Percentiles rank a stretch among this genome's conserved stretches.
Conservation (phyloP, 2,113 vertebrate species). For the Cololabis saira region DNA sequence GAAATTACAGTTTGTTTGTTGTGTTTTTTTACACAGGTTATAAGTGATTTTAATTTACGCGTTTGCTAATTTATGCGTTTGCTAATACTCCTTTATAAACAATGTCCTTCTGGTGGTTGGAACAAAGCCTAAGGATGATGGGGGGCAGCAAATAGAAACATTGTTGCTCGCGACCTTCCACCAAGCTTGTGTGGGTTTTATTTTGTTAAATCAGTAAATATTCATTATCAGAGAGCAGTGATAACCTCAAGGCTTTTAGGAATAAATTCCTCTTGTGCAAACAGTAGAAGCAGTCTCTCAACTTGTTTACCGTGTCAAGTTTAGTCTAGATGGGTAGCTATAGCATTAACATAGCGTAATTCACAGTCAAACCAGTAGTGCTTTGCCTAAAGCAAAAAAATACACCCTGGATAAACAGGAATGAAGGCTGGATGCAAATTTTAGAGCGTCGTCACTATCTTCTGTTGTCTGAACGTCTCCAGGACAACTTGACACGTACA, state of each 20-base stretch:
- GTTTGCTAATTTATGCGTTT: too few relatives aligned
- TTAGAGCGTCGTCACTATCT: background rate
- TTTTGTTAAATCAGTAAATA: background rate
- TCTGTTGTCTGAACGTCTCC: background rate
- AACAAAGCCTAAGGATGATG: too few relatives aligned
- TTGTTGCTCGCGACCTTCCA: background rate
- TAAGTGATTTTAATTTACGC: too few relatives aligned
- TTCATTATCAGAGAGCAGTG: background rate
- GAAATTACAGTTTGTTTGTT: too few relatives aligned
- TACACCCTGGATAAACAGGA: too few relatives aligned
- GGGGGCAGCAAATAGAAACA: background rate
- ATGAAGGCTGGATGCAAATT: background rate
- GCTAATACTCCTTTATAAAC: too few relatives aligned
- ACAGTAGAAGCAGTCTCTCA: background rate
- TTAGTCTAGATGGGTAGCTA: background rate
- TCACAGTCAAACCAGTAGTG: too few relatives aligned
- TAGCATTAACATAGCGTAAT: too few relatives aligned
- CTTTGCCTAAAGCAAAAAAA: background rate
- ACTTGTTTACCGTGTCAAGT: background rate
- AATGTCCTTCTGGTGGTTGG: background rate
- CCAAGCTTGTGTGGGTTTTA: background rate
- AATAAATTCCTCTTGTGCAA: too few relatives aligned
- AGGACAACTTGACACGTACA: background rate
- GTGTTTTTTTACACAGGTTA: too few relatives aligned
- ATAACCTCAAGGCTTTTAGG: background rate